Conservation (phyloP, 2,797 vertebrate species). For the Liasis olivaceus region DNA sequence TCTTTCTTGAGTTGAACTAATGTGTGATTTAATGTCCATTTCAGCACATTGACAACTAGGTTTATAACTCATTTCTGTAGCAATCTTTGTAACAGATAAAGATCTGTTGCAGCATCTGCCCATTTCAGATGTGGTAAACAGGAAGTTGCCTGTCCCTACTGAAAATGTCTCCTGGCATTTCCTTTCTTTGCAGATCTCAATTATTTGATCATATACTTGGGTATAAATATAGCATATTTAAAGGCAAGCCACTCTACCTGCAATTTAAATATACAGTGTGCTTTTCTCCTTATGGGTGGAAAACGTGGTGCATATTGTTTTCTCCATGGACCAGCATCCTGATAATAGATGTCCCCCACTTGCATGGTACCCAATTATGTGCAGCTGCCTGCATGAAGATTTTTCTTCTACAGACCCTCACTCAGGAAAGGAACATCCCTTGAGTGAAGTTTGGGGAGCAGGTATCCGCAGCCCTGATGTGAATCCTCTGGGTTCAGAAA, state of each 20-base stretch:
- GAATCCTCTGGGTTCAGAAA: neutral
- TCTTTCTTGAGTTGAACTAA: constrained; percentile 64
- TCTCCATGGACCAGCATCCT: too few species aligned
- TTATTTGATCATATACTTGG: constrained; percentile 39
- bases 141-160: constrained; percentile 53
- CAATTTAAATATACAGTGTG: neutral
- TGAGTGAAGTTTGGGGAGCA: neutral
- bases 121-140: constrained; percentile 64
- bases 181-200: constrained; percentile 56
- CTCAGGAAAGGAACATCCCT: neutral
- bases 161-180: constrained; percentile 64
- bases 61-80: constrained; percentile 62
- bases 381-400: too few species aligned
- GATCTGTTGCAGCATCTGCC: constrained; percentile 70
- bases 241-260: neutral
- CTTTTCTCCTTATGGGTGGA: too few species aligned
- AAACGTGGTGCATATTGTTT: too few species aligned
- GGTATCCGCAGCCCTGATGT: neutral
- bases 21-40: constrained; percentile 72
- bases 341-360: too few species aligned
- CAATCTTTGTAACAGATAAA: constrained; percentile 68
- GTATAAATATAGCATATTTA: constrained; percentile 40
- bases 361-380: too few species aligned
- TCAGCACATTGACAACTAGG: constrained; percentile 71
- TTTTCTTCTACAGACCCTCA: too few species aligned